Conservation (phyloP, 2,113 vertebrate genomes). For the Ophiodon elongatus region DNA sequence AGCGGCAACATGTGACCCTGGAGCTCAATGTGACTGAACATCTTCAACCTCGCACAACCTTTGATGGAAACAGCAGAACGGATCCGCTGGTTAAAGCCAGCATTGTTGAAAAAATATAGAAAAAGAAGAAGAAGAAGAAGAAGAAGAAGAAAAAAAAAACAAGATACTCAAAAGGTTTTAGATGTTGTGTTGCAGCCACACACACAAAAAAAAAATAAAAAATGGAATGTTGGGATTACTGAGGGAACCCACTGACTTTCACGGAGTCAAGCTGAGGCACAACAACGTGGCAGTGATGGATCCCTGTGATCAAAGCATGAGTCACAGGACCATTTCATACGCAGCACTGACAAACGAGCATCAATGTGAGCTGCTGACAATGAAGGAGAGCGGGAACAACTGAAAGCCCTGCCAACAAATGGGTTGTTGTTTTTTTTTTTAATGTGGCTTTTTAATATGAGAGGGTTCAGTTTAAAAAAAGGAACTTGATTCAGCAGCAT, state of each 20-base stretch:
- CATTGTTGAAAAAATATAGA: background rate
- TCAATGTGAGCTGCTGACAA: too few relatives aligned
- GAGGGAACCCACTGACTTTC: too few relatives aligned
- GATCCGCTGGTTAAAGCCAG: background rate
- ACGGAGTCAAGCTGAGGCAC: background rate
- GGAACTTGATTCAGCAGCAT: too few relatives aligned
- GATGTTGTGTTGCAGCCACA: background rate
- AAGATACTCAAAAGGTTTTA: background rate
- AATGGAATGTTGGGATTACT: background rate
- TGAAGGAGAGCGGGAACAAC: slow-evolving; percentile 1
- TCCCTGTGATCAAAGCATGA: slow-evolving; percentile 20
- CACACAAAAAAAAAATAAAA: background rate
- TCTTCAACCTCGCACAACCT: background rate
- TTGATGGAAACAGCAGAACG: background rate
- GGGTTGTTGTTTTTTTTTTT: too few relatives aligned
- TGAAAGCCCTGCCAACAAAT: background rate
- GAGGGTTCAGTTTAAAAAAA: too few relatives aligned
- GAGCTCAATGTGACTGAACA: slow-evolving; percentile 1
- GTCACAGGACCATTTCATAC: slow-evolving; percentile 9
- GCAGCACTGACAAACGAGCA: slow-evolving; percentile 1
- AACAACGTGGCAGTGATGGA: background rate
- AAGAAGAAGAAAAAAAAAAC: too few relatives aligned
- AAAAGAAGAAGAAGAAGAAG: too few relatives aligned
- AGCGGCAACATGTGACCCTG: slow-evolving; percentile 23
- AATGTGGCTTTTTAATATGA: background rate